Evolutionary conservation across 35 echinoderm and acorn worm genomes (phyloP), one percentile per base, ranked within the genome.

Genomic region (Apostichopus japonicus): DNA sequence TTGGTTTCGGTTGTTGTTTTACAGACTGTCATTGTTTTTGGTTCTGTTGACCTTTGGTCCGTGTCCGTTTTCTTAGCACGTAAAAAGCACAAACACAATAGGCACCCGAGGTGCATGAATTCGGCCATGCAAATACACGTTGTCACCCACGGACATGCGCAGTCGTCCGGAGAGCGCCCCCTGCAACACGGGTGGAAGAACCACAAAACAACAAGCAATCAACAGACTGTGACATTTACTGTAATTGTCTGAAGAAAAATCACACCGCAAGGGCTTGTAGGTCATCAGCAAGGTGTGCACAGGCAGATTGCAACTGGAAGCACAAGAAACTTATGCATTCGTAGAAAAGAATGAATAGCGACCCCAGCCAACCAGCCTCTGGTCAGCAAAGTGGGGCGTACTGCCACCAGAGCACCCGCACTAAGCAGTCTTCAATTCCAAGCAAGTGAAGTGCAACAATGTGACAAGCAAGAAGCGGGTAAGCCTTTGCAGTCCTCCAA

Each of bases 181-280:
- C n/a, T n/a, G n/a, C n/a, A n/a, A n/a, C n/a, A n/a, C n/a, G n/a
- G n/a, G n/a, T n/a, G n/a, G n/a, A n/a, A n/a, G n/a, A n/a, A n/a
- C n/a, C n/a, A n/a, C n/a, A n/a, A n/a, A n/a, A n/a, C n/a, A n/a
- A n/a, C n/a, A n/a, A n/a, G n/a, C n/a, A n/a, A n/a, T n/a, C n/a
- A n/a, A n/a, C n/a, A n/a, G n/a, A n/a, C n/a, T n/a, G n/a, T n/a
- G n/a, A n/a, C n/a, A n/a, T n/a, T n/a, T n/a, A 84, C 71, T 73
- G 67, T 71, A 88, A 93, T 33, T 93, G 92, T 61, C 25, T 93
- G 9, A 53, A 77, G 19, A 78, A 22, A 17, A 78, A 10, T 0
- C 83, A 88, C 65, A 52, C 55, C 15, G 92, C 92, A 23, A 93
- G 67, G 73, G 92, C 13, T 19, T 93, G 92, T 21, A 77, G 82